These are phyloP conservation scores for Idaea dimidiata DNA, from an alignment of 2,888 invertebrate genomes.

Conservation along the genomic window DNA sequence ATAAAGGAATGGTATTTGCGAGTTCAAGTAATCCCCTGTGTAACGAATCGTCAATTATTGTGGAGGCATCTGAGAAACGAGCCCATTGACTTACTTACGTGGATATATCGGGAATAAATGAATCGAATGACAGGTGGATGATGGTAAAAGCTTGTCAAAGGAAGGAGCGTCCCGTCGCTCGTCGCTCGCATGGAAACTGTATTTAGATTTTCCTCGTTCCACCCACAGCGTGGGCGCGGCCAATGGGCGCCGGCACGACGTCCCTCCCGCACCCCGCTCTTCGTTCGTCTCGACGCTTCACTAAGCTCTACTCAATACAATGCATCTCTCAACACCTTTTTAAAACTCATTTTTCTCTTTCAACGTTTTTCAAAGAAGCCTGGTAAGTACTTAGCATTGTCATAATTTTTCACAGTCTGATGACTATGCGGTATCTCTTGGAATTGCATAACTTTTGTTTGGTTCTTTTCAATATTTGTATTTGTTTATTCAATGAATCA, in stretches of 20 bases:
- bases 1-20: conserved; percentile 15
- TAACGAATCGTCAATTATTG: conserved; percentile 54
- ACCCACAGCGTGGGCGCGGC: conserved; percentile 69
- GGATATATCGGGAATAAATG: conserved; percentile 48
- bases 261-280: conserved; percentile 43
- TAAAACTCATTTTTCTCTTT: conserved; percentile 26
- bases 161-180: conserved; percentile 35
- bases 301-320: conserved; percentile 47
- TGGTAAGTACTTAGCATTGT: conserved; percentile 27
- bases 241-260: conserved; percentile 58
- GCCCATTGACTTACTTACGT: conserved; percentile 33
- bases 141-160: conserved; percentile 76
- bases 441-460: conserved; percentile 20
- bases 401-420: conserved; percentile 30
- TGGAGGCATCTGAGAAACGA: conserved; percentile 48
- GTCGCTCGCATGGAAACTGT: conserved; percentile 48
- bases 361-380: conserved; percentile 28
- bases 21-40: conserved; percentile 45
- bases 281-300: conserved; percentile 40
- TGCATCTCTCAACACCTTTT: conserved; percentile 32
- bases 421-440: conserved; percentile 16
- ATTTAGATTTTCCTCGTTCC: conserved; percentile 65
- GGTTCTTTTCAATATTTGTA: not conserved
- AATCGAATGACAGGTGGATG: conserved; percentile 60
- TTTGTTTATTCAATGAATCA: not conserved